A percentile compares a stretch with the other conserved stretches of the same genome.
phyloP scores from a whole-genome alignment of 2,888 invertebrate species.

The Galerucella nymphaeae region DNA sequence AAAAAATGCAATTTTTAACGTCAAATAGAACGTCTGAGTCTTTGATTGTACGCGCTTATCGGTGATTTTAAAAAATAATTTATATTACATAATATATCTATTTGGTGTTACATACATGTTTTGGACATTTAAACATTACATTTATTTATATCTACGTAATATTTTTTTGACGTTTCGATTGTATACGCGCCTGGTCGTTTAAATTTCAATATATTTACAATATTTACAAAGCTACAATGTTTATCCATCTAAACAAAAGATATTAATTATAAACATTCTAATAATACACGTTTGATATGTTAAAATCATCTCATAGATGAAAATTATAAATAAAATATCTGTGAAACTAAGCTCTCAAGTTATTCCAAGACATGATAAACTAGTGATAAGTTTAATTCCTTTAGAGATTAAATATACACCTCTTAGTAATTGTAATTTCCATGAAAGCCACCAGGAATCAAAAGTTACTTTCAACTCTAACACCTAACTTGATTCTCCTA shows the following conservation, averaged over 20 bases:
- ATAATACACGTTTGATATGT: no score
- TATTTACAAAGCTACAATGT: not conserved
- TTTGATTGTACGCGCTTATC: conserved; percentile 29
- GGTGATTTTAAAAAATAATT: conserved; percentile 2
- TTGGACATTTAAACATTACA: conserved; percentile 29
- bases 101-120: conserved; percentile 31
- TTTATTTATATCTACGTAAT: not conserved
- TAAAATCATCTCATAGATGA: no score
- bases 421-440: conserved; percentile 2
- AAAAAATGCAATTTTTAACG: not conserved
- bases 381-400: conserved; percentile 5
- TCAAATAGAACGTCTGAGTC: no score
- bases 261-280: no score
- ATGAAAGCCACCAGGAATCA: conserved; percentile 21
- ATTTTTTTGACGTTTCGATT: conserved; percentile 18
- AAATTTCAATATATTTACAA: conserved; percentile 11
- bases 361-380: no score
- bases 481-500: conserved; percentile 22
- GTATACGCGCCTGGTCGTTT: conserved; percentile 26
- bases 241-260: no score
- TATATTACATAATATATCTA: not conserved
- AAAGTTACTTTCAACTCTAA: conserved; percentile 23
- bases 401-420: conserved; percentile 12
- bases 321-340: not conserved
- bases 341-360: not conserved